Percentiles rank a stretch among this genome's conserved stretches.
Evolutionary conservation across 2,113 vertebrate species (phyloP).

Genomic region (Rissa tridactyla): DNA sequence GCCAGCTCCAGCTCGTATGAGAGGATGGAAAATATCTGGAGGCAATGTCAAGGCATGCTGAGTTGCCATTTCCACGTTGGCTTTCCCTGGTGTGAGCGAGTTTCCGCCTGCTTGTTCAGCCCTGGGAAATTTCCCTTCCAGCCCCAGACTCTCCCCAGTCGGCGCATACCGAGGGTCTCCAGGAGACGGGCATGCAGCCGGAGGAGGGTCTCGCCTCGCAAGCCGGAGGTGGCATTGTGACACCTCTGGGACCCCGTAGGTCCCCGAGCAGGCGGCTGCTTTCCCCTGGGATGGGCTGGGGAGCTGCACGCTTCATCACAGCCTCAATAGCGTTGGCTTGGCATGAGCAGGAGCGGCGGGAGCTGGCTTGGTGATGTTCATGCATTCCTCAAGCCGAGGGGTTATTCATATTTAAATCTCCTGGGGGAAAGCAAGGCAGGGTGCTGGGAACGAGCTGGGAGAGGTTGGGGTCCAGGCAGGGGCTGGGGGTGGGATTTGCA

Average conservation of each 20-base stretch:
- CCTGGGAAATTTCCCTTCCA: slow-evolving; percentile 53
- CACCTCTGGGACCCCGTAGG: background rate
- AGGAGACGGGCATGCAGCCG: background rate
- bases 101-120: slow-evolving; percentile 39
- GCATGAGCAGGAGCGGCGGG: background rate
- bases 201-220: background rate
- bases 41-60: slow-evolving; percentile 55
- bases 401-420: slow-evolving; percentile 70
- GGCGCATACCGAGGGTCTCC: background rate
- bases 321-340: background rate
- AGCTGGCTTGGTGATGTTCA: background rate
- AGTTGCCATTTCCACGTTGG: slow-evolving; percentile 59
- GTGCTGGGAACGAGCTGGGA: slow-evolving; percentile 2
- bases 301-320: background rate
- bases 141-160: background rate
- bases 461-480: background rate
- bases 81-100: slow-evolving; percentile 22
- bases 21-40: slow-evolving; percentile 65
- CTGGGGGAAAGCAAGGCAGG: background rate
- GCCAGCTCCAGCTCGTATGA: slow-evolving; percentile 40
- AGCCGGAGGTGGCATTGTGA: background rate
- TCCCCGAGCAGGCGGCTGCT: background rate
- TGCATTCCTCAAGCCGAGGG: background rate
- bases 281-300: background rate
- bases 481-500: background rate